These are phyloP conservation scores for Pyrrhosoma nymphula DNA, from an alignment of 2,888 invertebrate species.

Conservation along the genomic window DNA sequence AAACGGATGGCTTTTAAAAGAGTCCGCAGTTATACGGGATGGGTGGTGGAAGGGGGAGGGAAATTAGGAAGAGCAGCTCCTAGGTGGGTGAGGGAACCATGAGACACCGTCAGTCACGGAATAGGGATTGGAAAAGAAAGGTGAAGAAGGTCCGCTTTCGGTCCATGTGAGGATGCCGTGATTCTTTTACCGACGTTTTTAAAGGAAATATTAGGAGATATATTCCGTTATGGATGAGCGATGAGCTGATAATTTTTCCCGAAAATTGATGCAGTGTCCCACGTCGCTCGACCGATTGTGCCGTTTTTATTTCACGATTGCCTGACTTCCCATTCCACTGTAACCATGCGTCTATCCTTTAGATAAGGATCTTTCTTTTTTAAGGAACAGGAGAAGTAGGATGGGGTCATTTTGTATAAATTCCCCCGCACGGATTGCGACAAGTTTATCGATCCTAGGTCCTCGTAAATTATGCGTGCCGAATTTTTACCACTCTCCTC, in stretches of 20 bases:
- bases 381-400: background rate
- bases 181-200: background rate
- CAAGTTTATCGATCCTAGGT: background rate
- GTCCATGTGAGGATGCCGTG: background rate
- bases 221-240: background rate
- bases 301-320: background rate
- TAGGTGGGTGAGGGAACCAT: background rate
- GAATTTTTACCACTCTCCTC: background rate
- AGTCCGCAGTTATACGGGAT: background rate
- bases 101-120: background rate
- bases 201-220: background rate
- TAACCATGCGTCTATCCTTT: background rate
- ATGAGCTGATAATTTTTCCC: background rate
- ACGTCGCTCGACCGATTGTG: background rate
- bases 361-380: background rate
- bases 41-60: background rate
- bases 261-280: background rate
- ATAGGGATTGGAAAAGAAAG: background rate
- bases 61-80: background rate
- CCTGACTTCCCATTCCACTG: background rate
- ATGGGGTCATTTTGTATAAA: background rate
- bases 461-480: background rate
- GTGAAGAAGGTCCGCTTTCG: background rate
- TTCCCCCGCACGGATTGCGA: background rate
- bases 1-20: conserved; percentile 43